phyloP scores from a whole-genome alignment of 2,797 vertebrate species.

The Sarcoramphus papa region DNA sequence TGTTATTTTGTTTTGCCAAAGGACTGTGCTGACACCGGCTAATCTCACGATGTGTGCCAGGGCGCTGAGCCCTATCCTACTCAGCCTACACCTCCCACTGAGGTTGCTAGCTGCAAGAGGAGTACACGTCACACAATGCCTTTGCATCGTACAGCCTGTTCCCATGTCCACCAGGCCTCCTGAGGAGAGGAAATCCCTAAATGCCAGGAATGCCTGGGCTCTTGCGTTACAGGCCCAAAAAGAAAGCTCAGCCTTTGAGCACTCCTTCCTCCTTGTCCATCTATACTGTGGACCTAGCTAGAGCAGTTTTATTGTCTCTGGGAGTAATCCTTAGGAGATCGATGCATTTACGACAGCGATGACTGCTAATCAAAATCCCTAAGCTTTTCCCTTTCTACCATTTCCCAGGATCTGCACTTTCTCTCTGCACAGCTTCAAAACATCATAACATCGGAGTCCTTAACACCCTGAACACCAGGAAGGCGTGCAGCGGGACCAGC shows the following conservation, averaged over 20 bases:
- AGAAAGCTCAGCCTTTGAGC: background rate
- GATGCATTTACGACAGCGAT: background rate
- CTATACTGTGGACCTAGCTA: background rate
- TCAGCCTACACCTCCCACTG: background rate
- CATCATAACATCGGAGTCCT: accelerated
- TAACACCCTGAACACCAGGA: background rate
- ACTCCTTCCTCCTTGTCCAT: background rate
- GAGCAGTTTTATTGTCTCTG: background rate
- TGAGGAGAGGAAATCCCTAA: background rate
- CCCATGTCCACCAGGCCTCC: background rate
- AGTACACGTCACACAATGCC: background rate
- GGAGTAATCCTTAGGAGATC: background rate
- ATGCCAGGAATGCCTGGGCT: background rate
- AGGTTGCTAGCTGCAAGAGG: background rate
- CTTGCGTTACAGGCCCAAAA: background rate
- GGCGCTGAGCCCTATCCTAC: background rate
- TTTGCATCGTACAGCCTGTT: background rate
- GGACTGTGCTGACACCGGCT: background rate
- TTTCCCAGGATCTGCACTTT: background rate
- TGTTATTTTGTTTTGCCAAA: background rate
- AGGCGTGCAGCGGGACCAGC: background rate
- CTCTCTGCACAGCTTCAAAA: background rate
- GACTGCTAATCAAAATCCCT: background rate
- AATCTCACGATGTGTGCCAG: background rate
- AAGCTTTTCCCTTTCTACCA: background rate